Conservation (phyloP, 2,888 invertebrate species). For the Nomada fabriciana region DNA sequence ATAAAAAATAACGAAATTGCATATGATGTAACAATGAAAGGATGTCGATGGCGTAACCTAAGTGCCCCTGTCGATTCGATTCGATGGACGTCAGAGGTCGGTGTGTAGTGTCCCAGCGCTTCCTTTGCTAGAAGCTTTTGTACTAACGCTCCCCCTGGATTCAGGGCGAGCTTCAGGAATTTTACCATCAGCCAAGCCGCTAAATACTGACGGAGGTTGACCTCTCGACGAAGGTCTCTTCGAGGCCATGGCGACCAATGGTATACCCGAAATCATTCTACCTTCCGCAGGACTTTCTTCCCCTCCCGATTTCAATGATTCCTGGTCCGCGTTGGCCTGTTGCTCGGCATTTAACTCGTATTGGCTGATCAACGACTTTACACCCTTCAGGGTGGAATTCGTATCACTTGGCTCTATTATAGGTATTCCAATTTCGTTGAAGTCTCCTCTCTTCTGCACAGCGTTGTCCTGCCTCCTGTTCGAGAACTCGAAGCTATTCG, state of each 20-base stretch:
- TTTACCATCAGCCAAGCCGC: slow-evolving; percentile 73
- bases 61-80: neutral
- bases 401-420: slow-evolving; percentile 59
- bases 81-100: slow-evolving; percentile 68
- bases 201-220: slow-evolving; percentile 78
- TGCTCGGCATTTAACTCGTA: slow-evolving; percentile 64
- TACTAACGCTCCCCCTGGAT: slow-evolving; percentile 53
- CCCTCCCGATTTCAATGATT: slow-evolving; percentile 61
- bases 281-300: slow-evolving; percentile 59
- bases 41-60: neutral
- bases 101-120: slow-evolving; percentile 71
- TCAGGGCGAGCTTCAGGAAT: slow-evolving; percentile 10
- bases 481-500: slow-evolving; percentile 72
- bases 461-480: slow-evolving; percentile 51
- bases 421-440: slow-evolving; percentile 83
- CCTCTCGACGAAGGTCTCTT: slow-evolving; percentile 74
- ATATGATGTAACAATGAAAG: neutral
- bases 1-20: too few relatives aligned
- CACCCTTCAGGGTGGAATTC: slow-evolving; percentile 45
- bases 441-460: slow-evolving; percentile 74
- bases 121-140: slow-evolving; percentile 53
- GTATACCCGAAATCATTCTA: slow-evolving; percentile 60
- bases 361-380: slow-evolving; percentile 62
- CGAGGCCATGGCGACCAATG: slow-evolving; percentile 63
- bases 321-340: slow-evolving; percentile 49